These are phyloP conservation scores for Ypsolopha scabrella DNA, from an alignment of 2,888 invertebrate genomes.

Conservation along the genomic window DNA sequence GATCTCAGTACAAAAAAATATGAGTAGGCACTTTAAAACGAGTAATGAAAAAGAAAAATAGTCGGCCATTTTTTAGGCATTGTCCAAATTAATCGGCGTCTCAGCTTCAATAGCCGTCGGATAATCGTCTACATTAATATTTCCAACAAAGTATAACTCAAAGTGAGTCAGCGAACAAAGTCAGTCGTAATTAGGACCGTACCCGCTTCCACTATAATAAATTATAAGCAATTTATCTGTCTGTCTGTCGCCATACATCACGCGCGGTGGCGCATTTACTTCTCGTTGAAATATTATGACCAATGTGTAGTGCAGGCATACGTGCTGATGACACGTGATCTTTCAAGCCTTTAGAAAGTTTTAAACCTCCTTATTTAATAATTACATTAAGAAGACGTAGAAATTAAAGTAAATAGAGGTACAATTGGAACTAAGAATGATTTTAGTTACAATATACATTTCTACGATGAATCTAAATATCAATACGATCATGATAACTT, in stretches of 20 bases:
- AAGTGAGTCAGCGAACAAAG: constrained; percentile 32
- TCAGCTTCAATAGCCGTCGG: constrained; percentile 2
- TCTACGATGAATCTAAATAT: no score
- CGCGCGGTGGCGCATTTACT: constrained; percentile 41
- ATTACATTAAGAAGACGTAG: no score
- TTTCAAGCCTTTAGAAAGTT: background rate
- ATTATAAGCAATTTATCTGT: constrained; percentile 68
- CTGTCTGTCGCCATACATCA: constrained; percentile 64
- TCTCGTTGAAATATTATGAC: constrained; percentile 58
- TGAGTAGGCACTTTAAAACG: background rate
- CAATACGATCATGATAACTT: no score
- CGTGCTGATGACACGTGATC: background rate
- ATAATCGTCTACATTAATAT: constrained; percentile 6
- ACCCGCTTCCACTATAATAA: constrained; percentile 56
- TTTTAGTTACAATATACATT: no score
- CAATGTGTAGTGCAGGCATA: constrained; percentile 11
- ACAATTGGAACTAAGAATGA: no score
- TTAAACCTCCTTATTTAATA: no score
- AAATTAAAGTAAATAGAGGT: no score
- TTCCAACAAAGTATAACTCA: constrained; percentile 19
- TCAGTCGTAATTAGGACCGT: constrained; percentile 47
- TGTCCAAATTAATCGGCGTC: constrained; percentile 1
- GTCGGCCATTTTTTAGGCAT: background rate
- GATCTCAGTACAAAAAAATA: background rate
- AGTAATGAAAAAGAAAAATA: background rate